Evolutionary conservation across 1,140 invertebrate genomes (phyloP).

Genomic region (Penaeus vannamei): DNA sequence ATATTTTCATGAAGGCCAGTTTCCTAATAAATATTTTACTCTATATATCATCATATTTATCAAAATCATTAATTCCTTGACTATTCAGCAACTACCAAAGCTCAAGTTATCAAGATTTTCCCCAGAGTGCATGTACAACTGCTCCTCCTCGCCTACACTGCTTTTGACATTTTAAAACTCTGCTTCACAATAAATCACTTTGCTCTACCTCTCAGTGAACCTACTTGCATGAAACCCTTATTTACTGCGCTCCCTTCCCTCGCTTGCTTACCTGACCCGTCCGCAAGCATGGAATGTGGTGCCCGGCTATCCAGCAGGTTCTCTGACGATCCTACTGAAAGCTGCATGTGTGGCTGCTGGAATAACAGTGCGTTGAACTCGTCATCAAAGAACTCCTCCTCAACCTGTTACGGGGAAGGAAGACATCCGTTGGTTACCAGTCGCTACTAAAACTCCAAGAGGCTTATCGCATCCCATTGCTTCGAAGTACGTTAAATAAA

Average conservation of each 20-base stretch:
- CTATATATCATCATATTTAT: too few species aligned
- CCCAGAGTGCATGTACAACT: too few species aligned
- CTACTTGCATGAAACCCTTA: not conserved
- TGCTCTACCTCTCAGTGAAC: not conserved
- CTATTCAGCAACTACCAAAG: too few species aligned
- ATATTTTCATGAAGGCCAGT: too few species aligned
- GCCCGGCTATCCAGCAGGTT: constrained; percentile 66
- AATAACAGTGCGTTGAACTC: constrained; percentile 67
- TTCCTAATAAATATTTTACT: too few species aligned
- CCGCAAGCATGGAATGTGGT: constrained; percentile 64
- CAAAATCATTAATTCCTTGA: too few species aligned
- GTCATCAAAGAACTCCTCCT: constrained; percentile 68
- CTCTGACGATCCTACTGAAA: constrained; percentile 67
- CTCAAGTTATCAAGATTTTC: too few species aligned
- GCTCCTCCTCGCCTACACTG: too few species aligned
- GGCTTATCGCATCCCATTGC: too few species aligned
- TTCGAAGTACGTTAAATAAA: too few species aligned
- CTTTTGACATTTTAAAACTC: too few species aligned
- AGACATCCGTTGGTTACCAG: not conserved
- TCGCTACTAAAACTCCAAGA: too few species aligned
- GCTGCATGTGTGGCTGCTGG: constrained; percentile 68
- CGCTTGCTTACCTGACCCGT: constrained; percentile 55
- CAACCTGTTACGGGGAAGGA: constrained; percentile 44
- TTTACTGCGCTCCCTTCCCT: not conserved
- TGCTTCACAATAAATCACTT: not conserved